A percentile compares a stretch with the other conserved stretches of the same genome.
Conservation (phyloP, 2,888 invertebrate genomes). For the Troilus luridus region DNA sequence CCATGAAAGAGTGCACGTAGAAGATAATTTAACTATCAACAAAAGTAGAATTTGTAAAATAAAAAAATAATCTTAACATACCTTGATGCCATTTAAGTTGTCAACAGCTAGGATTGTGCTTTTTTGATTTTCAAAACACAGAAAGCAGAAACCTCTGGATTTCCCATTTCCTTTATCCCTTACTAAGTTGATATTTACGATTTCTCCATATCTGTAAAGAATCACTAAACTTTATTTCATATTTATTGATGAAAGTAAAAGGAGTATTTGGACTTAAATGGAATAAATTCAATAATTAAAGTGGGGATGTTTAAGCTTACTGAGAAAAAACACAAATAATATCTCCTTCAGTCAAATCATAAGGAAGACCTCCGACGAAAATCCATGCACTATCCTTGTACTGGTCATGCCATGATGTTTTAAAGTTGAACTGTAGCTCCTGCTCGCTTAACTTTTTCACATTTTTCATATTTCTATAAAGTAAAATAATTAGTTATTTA, state of each 20-base stretch:
- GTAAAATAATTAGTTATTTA: not conserved
- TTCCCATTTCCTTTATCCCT: constrained; percentile 95
- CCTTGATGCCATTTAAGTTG: constrained; percentile 96
- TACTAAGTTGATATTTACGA: constrained; percentile 95
- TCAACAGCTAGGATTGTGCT: constrained; percentile 97
- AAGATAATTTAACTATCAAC: not conserved
- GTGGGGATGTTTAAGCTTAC: constrained; percentile 73
- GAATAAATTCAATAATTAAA: too few relatives aligned
- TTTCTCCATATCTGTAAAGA: constrained; percentile 88
- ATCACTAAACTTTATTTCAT: constrained; percentile 63
- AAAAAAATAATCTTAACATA: constrained; percentile 68
- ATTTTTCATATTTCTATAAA: constrained; percentile 89
- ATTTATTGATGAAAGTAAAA: constrained; percentile 64
- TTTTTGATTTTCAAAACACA: constrained; percentile 99
- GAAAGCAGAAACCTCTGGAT: constrained; percentile 93
- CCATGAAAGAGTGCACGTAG: not conserved
- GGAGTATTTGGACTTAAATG: not conserved
- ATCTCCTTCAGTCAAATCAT: constrained; percentile 95
- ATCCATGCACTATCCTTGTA: constrained; percentile 98
- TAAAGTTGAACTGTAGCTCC: constrained; percentile 83
- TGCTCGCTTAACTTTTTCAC: constrained; percentile 91
- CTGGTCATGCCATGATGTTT: constrained; percentile 94
- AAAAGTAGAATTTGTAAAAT: not conserved
- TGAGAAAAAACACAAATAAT: constrained; percentile 94
- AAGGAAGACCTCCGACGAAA: constrained; percentile 94